Evolutionary conservation across 2,888 invertebrate species (phyloP).

Genomic region (Rhogogaster chlorosoma): DNA sequence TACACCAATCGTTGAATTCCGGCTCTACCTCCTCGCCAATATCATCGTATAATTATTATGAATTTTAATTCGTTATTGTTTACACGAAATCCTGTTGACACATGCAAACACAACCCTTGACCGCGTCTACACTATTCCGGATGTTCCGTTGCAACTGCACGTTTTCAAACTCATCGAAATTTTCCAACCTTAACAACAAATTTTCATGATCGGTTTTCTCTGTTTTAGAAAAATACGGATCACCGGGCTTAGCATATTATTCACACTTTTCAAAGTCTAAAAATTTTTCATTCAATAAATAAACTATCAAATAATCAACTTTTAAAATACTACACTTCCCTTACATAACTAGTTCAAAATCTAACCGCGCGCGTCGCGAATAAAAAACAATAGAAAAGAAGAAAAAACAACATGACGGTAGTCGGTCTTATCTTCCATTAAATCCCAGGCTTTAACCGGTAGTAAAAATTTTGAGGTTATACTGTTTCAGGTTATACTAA

Average conservation of each 20-base stretch:
- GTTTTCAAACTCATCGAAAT: slow-evolving; percentile 39
- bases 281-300: slow-evolving; percentile 19
- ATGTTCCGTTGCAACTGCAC: slow-evolving; percentile 42
- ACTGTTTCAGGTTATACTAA: background rate
- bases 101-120: slow-evolving; percentile 51
- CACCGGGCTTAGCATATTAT: background rate
- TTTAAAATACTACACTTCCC: background rate
- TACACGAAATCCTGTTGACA: slow-evolving; percentile 46
- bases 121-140: slow-evolving; percentile 49
- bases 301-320: background rate
- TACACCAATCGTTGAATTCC: slow-evolving; percentile 48
- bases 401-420: background rate
- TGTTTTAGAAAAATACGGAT: background rate
- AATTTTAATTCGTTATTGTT: slow-evolving; percentile 39
- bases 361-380: background rate
- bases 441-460: slow-evolving; percentile 2
- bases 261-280: background rate
- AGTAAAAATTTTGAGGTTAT: slow-evolving; percentile 9
- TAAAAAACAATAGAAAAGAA: background rate
- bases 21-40: slow-evolving; percentile 57
- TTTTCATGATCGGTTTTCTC: background rate
- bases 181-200: background rate
- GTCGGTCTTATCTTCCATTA: background rate
- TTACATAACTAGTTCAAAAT: slow-evolving; percentile 8
- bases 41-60: slow-evolving; percentile 56